Percentiles rank a stretch among this genome's conserved stretches.
These are phyloP conservation scores for Diuraphis noxia DNA, from an alignment of 1,140 invertebrate species.

Conservation along the genomic window DNA sequence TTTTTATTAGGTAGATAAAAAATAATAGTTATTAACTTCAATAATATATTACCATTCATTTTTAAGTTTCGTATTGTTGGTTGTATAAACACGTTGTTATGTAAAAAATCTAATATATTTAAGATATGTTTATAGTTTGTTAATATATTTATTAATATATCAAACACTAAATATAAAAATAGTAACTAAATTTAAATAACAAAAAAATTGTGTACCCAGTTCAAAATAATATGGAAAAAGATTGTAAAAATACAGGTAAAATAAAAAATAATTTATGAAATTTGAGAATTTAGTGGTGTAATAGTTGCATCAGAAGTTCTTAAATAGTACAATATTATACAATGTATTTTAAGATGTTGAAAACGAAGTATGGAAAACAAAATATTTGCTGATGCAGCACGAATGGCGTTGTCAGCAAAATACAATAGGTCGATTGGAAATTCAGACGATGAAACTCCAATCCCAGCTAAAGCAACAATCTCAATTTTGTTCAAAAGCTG, in stretches of 20 bases:
- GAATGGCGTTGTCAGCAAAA: slow-evolving; percentile 25
- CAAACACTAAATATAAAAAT: neutral
- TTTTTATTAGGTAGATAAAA: neutral
- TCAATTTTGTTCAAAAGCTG: neutral
- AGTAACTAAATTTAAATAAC: neutral
- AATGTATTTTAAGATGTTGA: neutral
- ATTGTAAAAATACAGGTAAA: neutral
- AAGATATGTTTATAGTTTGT: neutral
- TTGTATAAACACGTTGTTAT: neutral
- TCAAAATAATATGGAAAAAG: neutral
- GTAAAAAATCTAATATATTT: neutral
- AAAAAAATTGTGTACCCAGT: neutral
- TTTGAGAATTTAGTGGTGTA: neutral
- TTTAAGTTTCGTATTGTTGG: neutral
- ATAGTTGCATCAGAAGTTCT: neutral
- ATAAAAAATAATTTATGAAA: neutral
- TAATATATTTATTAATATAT: neutral
- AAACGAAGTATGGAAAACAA: slow-evolving; percentile 15
- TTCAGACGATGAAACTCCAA: slow-evolving; percentile 11
- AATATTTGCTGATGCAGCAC: neutral
- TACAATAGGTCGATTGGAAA: neutral
- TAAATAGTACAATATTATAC: neutral
- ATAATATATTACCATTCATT: neutral
- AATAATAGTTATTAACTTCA: neutral
- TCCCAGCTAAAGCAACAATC: slow-evolving; percentile 5